Evolutionary conservation across 2,113 vertebrate species (phyloP), one percentile per base, ranked within the genome.

Genomic region (Chaenocephalus aceratus): DNA sequence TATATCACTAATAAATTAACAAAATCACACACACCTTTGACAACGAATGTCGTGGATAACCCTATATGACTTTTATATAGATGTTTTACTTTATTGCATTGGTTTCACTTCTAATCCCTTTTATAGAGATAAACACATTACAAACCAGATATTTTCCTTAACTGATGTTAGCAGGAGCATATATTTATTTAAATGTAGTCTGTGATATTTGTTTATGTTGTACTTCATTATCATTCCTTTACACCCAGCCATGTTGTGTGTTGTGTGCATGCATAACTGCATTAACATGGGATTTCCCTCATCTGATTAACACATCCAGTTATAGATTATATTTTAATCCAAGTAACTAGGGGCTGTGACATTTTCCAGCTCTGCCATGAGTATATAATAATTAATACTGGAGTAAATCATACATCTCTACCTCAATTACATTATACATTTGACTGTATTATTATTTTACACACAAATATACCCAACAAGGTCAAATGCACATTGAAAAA

Each of bases 321-420:
- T 8, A 77, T 45, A 61, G 11, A 58, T 26, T 23, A 71, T 10
- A 48, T 78, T 70, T 41, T 14, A 61, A 80, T 60, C 6, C 10
- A 16, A 36, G 4, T 54, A 74, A 54, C 14, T 14, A 26, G 16
- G 30, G n/a, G 18, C 57, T 64, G 7, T 26, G 10, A 23, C 16
- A 30, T 30, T 30, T 2, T 45, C 16, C 66, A 23, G n/a, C 14
- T 59, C 12, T 44, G 52, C 58, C 6, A 64, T 4, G 2, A 21
- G n/a, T 67, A 68, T 56, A 51, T 49, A 41, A 65, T 34, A 36
- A 45, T 49, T 12, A 8, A 18, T 46, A 34, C 23, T 34, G 23
- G 48, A 45, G 10, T 56, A 54, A 15, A n/a, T 13, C 13, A 60
- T 57, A 49, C 49, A 58, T 48, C 4, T 51, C 48, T 6, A 41